A percentile compares a stretch with the other conserved stretches of the same genome.
These are phyloP conservation scores for Lepilemur ruficaudatus DNA, from an alignment of 2,797 vertebrate genomes.

Conservation along the genomic window DNA sequence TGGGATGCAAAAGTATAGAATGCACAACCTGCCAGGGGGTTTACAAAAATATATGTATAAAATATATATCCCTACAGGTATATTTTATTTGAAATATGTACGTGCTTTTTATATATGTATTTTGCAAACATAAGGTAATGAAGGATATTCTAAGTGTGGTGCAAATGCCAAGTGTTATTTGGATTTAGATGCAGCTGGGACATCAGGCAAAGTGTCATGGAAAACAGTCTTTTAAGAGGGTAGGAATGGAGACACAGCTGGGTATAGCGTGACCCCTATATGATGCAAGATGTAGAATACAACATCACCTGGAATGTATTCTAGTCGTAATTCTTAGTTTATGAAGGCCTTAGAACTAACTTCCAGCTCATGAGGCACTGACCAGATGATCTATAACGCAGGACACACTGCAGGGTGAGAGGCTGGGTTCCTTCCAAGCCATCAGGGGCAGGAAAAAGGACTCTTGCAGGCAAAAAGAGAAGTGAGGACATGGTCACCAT, in stretches of 20 bases:
- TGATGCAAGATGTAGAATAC: neutral
- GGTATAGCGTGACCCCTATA: accelerated
- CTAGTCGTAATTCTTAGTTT: neutral
- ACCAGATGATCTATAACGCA: neutral
- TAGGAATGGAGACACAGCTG: neutral
- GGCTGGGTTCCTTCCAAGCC: neutral
- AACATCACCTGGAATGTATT: neutral
- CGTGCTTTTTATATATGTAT: neutral
- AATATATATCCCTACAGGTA: neutral
- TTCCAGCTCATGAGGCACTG: neutral
- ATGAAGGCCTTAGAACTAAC: neutral
- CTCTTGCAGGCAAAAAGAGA: neutral
- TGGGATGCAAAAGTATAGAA: neutral
- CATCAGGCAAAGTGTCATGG: neutral
- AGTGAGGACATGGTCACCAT: accelerated
- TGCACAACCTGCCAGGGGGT: neutral
- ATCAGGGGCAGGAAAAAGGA: neutral
- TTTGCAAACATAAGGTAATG: neutral
- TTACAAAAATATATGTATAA: neutral
- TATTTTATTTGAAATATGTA: neutral
- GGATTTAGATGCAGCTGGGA: neutral
- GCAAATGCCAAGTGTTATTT: neutral
- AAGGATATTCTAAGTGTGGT: neutral
- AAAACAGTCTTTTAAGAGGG: neutral
- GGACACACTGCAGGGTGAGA: neutral